Evolutionary conservation across 2,113 vertebrate species (phyloP).

Genomic region (Rhinichthys klamathensis): DNA sequence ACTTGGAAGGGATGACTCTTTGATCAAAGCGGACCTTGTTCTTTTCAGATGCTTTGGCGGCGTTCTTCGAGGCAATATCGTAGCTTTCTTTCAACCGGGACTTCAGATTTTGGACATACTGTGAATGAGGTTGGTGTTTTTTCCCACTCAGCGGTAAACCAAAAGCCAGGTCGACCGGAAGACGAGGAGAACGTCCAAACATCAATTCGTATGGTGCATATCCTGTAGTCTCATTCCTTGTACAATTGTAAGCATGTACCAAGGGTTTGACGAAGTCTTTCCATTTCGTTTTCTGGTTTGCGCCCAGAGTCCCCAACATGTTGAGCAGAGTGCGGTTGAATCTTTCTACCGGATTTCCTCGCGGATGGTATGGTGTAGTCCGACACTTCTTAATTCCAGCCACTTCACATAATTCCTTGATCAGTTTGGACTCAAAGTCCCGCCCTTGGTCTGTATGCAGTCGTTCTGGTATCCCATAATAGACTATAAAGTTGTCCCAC

Average conservation of each 20-base stretch:
- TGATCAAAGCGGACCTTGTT: constrained; percentile 1
- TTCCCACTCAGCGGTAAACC: not conserved
- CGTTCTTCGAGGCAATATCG: not conserved
- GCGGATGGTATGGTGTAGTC: too few species aligned
- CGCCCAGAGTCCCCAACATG: not conserved
- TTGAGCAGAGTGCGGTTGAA: not conserved
- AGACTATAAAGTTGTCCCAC: too few species aligned
- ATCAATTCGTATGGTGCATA: not conserved
- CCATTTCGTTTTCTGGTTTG: not conserved
- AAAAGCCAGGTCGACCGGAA: not conserved
- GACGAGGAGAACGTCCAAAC: constrained; percentile 3
- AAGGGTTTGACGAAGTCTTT: not conserved
- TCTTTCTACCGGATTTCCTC: too few species aligned
- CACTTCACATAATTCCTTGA: too few species aligned
- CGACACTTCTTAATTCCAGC: too few species aligned
- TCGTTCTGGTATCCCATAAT: too few species aligned
- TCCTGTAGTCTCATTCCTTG: not conserved
- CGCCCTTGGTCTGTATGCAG: too few species aligned
- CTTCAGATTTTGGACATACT: too few species aligned
- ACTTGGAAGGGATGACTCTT: not conserved
- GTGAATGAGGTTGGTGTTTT: not conserved
- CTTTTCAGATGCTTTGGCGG: not conserved
- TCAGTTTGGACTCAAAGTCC: too few species aligned
- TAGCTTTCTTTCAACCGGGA: too few species aligned
- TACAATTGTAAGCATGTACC: not conserved